Evolutionary conservation across 1,140 invertebrate species (phyloP).

Genomic region (Thalassaphorura encarpata): DNA sequence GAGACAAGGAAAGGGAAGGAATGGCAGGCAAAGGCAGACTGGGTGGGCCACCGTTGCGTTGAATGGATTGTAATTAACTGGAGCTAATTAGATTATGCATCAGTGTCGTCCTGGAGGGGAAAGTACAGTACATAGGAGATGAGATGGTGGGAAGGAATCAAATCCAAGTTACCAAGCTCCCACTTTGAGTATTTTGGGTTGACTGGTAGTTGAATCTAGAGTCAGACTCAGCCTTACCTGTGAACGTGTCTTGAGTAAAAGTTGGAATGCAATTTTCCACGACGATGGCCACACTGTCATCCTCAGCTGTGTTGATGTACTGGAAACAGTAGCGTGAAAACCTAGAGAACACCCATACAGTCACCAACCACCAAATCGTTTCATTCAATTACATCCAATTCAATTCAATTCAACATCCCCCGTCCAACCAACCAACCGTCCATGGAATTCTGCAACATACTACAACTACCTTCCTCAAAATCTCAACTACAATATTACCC

Average conservation of each 20-base stretch:
- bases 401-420: no score
- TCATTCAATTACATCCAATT: no score
- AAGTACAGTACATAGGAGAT: not conserved
- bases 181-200: not conserved
- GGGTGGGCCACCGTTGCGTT: not conserved
- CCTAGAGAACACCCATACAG: conserved; percentile 10
- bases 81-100: not conserved
- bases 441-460: no score
- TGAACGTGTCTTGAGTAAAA: conserved; percentile 8
- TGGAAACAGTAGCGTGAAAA: conserved; percentile 30
- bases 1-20: not conserved
- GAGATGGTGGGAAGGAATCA: not conserved
- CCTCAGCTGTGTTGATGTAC: conserved; percentile 28
- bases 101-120: not conserved
- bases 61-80: not conserved
- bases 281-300: conserved; percentile 28
- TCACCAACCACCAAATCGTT: no score
- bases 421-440: no score
- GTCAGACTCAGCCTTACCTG: no score
- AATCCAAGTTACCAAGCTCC: not conserved
- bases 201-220: no score
- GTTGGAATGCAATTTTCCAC: conserved; percentile 28
- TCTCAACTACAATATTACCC: no score
- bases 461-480: not conserved
- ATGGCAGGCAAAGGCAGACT: not conserved